Evolutionary conservation across 2,113 vertebrate species (phyloP), one percentile per base, ranked within the genome.

Genomic region (Etia nguti): DNA sequence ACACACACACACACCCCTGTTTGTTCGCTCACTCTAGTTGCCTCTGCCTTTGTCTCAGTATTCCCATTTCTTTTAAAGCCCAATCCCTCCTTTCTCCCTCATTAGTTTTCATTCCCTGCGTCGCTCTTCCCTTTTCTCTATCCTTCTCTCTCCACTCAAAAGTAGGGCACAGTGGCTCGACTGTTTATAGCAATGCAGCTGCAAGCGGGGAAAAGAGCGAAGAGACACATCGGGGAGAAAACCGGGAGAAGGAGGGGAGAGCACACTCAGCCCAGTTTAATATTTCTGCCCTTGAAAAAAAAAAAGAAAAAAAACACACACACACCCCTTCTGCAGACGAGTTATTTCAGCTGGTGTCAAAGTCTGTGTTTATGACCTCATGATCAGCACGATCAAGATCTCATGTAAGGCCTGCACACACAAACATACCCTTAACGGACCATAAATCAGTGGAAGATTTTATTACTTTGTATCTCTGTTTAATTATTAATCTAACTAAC

Each of bases 111-210:
- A 62, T 34, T 82, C 87, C 75, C 77, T 56, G 85, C 54, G 82
- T 92, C 85, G n/a, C 73, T 86, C 81, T 80, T 84, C 80, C 88
- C 81, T 52, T 73, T 62, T 89, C 81, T 86, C 90, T 70, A 77
- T 75, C 80, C 77, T 13, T 85, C 86, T 31, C 89, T 81, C 80
- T 88, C 54, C 29, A 10, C 81, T 91, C 87, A 89, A 90, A 95
- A 94, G 90, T 95, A 95, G 95, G 94, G 90, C 95, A 95, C 94
- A 94, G 94, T 88, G 93, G 92, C 92, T 93, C 48, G 26, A 93
- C 95, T 95, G 95, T 95, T 93, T 92, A 93, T 88, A 91, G 93
- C 88, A 77, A 88, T 92, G 92, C 94, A 94, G 94, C 93, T 95
- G 93, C 89, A 81, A 92, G 93, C 77, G 5, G 82, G n/a, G 62